Evolutionary conservation across 2,888 invertebrate genomes (phyloP).

Genomic region (Lasius platythorax): DNA sequence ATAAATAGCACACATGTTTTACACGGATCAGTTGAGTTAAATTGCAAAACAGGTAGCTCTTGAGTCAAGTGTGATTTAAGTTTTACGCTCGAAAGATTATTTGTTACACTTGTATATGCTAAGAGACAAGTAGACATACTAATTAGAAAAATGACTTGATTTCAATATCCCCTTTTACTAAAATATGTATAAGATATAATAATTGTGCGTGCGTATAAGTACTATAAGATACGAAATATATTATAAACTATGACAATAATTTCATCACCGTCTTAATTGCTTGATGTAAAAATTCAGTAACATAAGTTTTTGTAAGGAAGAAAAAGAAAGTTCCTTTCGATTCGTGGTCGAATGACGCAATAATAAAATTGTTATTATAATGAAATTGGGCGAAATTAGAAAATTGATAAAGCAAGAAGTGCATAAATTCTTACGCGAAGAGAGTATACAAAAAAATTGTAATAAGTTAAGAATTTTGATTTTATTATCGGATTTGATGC

Average conservation of each 20-base stretch:
- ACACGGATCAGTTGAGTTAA: slow-evolving; percentile 10
- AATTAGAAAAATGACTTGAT: background rate
- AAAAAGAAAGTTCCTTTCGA: background rate
- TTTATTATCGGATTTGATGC: background rate
- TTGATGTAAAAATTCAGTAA: background rate
- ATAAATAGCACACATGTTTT: background rate
- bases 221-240: background rate
- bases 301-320: background rate
- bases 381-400: background rate
- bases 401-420: too few species aligned
- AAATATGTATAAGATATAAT: background rate
- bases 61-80: slow-evolving; percentile 4
- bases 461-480: background rate
- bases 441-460: background rate
- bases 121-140: background rate
- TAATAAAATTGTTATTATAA: background rate
- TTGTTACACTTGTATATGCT: background rate
- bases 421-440: background rate
- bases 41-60: background rate
- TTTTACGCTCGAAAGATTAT: slow-evolving; percentile 6
- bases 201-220: background rate
- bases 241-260: slow-evolving; percentile 5
- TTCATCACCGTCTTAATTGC: background rate
- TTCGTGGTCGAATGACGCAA: background rate
- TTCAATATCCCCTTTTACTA: background rate